Conservation (phyloP, 2,113 vertebrate genomes). For the Notechis scutatus region DNA sequence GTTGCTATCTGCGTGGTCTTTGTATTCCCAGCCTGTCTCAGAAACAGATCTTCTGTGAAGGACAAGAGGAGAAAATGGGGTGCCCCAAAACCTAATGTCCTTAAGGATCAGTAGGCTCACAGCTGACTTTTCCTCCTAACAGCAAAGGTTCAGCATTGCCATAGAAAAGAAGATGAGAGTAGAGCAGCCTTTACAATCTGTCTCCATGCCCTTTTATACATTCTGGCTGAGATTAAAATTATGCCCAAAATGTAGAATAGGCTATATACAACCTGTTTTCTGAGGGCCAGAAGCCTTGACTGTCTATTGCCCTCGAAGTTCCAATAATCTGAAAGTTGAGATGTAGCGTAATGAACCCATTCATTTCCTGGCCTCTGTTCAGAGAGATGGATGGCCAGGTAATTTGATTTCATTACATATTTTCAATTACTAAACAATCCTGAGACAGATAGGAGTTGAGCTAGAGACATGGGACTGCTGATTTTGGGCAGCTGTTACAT, state of each 20-base stretch:
- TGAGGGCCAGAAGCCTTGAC: background rate
- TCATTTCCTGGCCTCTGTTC: background rate
- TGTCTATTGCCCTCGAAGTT: background rate
- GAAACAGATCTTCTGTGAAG: background rate
- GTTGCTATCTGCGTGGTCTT: background rate
- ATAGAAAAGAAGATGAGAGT: background rate
- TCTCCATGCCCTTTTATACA: no score
- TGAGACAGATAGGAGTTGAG: background rate
- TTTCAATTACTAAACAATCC: background rate
- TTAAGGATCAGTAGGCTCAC: background rate
- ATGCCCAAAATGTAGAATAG: background rate
- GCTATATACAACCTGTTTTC: background rate
- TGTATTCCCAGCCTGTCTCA: background rate
- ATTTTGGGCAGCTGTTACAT: background rate
- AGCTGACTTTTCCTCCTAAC: background rate
- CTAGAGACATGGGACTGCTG: background rate
- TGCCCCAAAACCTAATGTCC: background rate
- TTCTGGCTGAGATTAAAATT: background rate
- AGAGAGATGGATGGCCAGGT: background rate
- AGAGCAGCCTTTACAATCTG: background rate
- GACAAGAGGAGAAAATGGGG: background rate
- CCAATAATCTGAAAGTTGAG: background rate
- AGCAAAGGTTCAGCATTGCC: background rate
- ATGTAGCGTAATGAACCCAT: background rate
- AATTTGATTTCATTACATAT: background rate